Conservation (phyloP, 1,140 invertebrate genomes). For the Drosophila erecta region DNA sequence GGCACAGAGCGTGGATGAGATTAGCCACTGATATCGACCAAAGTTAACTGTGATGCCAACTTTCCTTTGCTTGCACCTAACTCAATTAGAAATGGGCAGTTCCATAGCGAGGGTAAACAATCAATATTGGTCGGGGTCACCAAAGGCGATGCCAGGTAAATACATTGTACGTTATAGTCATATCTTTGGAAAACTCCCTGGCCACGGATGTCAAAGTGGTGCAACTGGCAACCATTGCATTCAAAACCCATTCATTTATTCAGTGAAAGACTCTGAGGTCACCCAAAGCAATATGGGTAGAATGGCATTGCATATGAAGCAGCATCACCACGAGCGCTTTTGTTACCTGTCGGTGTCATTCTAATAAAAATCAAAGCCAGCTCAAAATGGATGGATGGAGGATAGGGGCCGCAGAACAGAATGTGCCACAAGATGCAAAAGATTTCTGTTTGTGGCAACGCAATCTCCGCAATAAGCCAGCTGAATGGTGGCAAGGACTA, state of each 20-base stretch:
- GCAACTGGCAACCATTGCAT: neutral
- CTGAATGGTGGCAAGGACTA: neutral
- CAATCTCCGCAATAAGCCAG: constrained; percentile 68
- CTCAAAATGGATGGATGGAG: neutral
- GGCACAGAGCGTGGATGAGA: neutral
- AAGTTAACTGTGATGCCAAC: neutral
- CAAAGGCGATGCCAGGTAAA: neutral
- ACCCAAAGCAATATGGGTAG: neutral
- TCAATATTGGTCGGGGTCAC: neutral
- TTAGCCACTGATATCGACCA: constrained; percentile 16
- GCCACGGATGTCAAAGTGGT: neutral
- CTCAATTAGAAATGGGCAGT: constrained; percentile 10
- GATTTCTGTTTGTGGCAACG: constrained; percentile 40
- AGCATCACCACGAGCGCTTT: neutral
- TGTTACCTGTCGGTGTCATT: constrained; percentile 26
- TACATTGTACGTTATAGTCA: too few relatives aligned
- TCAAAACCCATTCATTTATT: constrained; percentile 1
- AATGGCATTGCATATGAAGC: constrained; percentile 4
- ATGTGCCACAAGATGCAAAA: constrained; percentile 20
- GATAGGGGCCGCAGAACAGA: neutral
- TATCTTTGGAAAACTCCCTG: neutral
- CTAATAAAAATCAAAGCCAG: constrained; percentile 46
- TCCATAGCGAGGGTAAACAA: neutral
- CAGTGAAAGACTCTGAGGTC: constrained; percentile 9
- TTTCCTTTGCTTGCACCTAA: constrained; percentile 16